Conservation (phyloP, 2,113 vertebrate genomes). For the Eretmochelys imbricata region DNA sequence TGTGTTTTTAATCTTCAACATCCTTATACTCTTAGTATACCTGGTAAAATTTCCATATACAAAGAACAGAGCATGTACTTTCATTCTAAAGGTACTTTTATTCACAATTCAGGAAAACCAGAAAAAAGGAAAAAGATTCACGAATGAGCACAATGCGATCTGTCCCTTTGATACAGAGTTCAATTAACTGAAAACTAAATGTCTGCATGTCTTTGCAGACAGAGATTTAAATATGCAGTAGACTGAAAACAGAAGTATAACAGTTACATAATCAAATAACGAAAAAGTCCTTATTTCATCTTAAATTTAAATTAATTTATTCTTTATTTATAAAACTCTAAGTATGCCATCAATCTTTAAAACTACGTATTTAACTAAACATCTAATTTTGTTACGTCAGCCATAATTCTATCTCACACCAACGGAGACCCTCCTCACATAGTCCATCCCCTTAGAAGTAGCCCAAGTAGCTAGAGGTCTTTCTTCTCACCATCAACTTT, state of each 20-base stretch:
- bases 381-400: background rate
- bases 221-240: background rate
- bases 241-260: background rate
- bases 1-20: background rate
- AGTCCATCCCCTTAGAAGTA: background rate
- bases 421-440: background rate
- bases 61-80: background rate
- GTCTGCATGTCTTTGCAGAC: rapidly evolving
- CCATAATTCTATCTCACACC: background rate
- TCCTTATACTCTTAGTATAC: rapidly evolving
- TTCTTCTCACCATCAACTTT: background rate
- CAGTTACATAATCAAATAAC: background rate
- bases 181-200: background rate
- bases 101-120: background rate
- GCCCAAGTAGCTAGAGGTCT: background rate
- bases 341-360: background rate
- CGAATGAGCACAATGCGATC: background rate
- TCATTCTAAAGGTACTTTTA: background rate
- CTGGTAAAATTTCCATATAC: background rate
- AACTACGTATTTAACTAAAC: background rate
- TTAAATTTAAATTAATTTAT: background rate
- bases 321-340: background rate
- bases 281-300: background rate
- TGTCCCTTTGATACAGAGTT: background rate
- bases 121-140: background rate